Conservation (phyloP, 2,113 vertebrate genomes). For the Nothobranchius kuhntae region DNA sequence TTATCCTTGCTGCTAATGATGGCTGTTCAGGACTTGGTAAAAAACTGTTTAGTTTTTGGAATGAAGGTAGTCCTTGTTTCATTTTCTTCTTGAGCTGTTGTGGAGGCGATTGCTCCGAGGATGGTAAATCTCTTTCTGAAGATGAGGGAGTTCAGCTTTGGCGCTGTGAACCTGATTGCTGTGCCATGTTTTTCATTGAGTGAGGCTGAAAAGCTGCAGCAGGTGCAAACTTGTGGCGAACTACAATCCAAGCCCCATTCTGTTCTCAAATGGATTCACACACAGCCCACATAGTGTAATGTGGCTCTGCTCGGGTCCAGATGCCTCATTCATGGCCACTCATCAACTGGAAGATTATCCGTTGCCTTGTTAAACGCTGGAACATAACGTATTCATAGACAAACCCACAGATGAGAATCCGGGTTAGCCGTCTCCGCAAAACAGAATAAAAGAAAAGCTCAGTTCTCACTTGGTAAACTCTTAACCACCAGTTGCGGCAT, state of each 20-base stretch:
- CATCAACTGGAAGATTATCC: slow-evolving; percentile 47
- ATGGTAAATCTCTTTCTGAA: slow-evolving; percentile 30
- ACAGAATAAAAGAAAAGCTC: background rate
- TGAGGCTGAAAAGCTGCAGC: slow-evolving; percentile 65
- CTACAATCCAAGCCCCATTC: slow-evolving; percentile 12
- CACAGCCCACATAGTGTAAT: slow-evolving; percentile 17
- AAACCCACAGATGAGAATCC: slow-evolving; percentile 11
- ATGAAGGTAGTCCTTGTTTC: background rate
- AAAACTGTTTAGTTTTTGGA: background rate
- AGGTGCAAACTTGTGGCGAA: slow-evolving; percentile 59
- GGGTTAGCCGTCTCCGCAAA: slow-evolving; percentile 13
- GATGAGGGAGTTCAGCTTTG: background rate
- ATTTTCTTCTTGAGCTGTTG: slow-evolving; percentile 1
- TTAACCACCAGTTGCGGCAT: background rate
- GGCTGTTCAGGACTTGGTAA: background rate
- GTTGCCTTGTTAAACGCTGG: slow-evolving; percentile 36
- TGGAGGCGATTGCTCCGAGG: slow-evolving; percentile 1
- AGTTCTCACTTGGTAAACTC: background rate
- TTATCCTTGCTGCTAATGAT: slow-evolving; percentile 8
- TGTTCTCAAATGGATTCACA: slow-evolving; percentile 22
- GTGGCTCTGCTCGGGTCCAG: slow-evolving; percentile 34
- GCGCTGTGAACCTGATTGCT: slow-evolving; percentile 35
- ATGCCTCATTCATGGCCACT: slow-evolving; percentile 53
- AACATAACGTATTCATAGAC: slow-evolving; percentile 36
- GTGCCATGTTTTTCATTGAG: slow-evolving; percentile 31